These are phyloP conservation scores for Phortica magna DNA, from an alignment of 2,888 invertebrate genomes.

Conservation along the genomic window DNA sequence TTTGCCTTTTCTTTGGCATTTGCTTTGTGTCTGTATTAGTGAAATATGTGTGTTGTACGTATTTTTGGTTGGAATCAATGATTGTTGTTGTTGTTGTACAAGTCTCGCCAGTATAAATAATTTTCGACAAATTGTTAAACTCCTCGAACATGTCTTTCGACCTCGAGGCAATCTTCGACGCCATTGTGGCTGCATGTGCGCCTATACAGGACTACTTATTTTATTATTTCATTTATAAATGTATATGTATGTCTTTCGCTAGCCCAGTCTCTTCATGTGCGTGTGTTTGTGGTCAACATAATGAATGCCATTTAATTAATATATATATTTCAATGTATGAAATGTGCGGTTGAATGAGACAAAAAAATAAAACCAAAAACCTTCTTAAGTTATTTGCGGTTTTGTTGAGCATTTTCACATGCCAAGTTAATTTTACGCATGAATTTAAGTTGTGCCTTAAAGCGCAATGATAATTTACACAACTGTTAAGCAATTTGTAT, in stretches of 20 bases:
- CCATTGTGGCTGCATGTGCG: background rate
- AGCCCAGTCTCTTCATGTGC: too few species aligned
- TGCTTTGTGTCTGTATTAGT: too few species aligned
- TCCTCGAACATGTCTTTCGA: constrained; percentile 15
- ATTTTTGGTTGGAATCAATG: constrained; percentile 11
- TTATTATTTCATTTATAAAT: background rate
- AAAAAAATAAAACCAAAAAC: background rate
- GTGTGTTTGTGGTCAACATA: background rate
- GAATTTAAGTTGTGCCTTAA: background rate
- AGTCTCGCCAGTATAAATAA: constrained; percentile 11
- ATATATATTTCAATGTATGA: background rate
- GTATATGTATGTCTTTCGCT: background rate
- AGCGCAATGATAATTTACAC: background rate
- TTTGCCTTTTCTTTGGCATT: too few species aligned
- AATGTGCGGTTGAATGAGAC: background rate
- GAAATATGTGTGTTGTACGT: background rate
- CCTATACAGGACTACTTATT: background rate
- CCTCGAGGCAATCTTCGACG: constrained; percentile 1
- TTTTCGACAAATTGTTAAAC: constrained; percentile 20
- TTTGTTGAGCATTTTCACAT: background rate
- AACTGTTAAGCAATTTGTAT: background rate
- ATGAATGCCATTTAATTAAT: background rate
- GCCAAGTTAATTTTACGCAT: background rate
- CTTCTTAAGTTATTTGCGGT: background rate
- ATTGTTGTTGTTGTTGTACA: background rate